These are phyloP conservation scores for Carlito syrichta DNA, from an alignment of 2,113 vertebrate genomes.

Conservation along the genomic window DNA sequence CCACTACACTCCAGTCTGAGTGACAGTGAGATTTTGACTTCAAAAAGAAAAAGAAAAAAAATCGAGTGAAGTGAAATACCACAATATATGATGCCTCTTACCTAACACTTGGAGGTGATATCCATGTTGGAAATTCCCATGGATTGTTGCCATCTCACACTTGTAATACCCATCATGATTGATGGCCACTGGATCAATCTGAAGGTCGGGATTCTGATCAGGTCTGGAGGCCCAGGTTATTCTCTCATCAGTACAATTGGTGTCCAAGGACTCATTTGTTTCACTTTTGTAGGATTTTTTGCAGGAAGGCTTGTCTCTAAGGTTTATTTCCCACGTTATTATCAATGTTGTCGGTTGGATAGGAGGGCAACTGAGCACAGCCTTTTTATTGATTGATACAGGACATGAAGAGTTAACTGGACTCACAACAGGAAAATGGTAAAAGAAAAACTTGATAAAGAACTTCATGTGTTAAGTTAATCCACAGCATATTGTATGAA, in stretches of 20 bases:
- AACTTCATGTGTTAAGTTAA: neutral
- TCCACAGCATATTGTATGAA: neutral
- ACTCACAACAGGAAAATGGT: neutral
- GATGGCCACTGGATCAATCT: constrained; percentile 41
- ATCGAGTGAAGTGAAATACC: neutral
- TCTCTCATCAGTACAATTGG: constrained; percentile 53
- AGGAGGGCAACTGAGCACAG: neutral
- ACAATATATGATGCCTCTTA: constrained; percentile 57
- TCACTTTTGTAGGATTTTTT: neutral
- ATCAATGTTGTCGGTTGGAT: rapidly evolving
- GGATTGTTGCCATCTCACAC: neutral
- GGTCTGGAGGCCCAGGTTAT: constrained; percentile 55
- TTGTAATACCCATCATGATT: constrained; percentile 69
- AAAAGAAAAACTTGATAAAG: neutral
- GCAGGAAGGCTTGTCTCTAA: neutral
- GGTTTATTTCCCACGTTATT: constrained; percentile 50
- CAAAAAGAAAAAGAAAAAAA: no score
- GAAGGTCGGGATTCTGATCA: neutral
- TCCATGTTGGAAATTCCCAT: rapidly evolving
- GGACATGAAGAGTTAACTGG: rapidly evolving
- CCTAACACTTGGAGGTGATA: constrained; percentile 66
- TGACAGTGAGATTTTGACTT: no score
- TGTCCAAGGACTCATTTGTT: rapidly evolving
- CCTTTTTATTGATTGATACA: rapidly evolving
- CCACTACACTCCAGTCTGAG: no score